A percentile compares a stretch with the other conserved stretches of the same genome.
Conservation (phyloP, 2,113 vertebrate genomes). For the Gracilinanus agilis region DNA sequence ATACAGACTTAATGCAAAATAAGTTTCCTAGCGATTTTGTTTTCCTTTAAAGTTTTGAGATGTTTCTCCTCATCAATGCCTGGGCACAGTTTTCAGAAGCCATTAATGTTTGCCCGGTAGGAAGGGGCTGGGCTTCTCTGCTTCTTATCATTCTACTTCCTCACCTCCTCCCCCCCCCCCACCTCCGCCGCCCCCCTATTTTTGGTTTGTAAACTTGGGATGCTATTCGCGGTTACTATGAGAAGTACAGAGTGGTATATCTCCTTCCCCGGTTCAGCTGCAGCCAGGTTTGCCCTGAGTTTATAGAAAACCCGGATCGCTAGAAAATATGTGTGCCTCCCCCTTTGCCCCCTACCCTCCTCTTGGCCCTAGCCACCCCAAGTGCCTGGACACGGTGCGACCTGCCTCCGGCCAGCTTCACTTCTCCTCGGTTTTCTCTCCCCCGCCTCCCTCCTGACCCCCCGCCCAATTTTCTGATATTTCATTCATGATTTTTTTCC, state of each 20-base stretch:
- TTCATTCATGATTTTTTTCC: constrained; percentile 67
- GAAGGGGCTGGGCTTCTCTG: constrained; percentile 52
- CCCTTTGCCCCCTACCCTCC: background rate
- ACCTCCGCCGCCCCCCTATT: constrained; percentile 29
- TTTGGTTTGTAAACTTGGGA: constrained; percentile 69
- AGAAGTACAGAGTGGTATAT: constrained; percentile 39
- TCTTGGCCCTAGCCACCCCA: background rate
- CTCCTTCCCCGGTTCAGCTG: background rate
- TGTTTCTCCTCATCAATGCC: constrained; percentile 73
- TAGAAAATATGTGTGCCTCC: constrained; percentile 70
- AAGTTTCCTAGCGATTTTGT: constrained; percentile 86
- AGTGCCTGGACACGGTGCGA: constrained; percentile 45
- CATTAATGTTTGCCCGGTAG: constrained; percentile 69
- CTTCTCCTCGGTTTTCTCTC: background rate
- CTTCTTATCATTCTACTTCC: constrained; percentile 57
- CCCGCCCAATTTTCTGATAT: constrained; percentile 32
- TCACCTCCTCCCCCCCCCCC: background rate
- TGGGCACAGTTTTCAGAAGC: constrained; percentile 73
- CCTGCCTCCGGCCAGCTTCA: background rate
- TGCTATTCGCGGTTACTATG: constrained; percentile 55
- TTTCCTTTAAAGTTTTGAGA: constrained; percentile 80
- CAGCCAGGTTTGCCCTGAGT: constrained; percentile 59
- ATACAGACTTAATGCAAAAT: constrained; percentile 89
- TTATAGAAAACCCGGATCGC: constrained; percentile 81
- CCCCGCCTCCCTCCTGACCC: background rate